Conservation (phyloP, 2,113 vertebrate genomes). For the Oryzias woworae region DNA sequence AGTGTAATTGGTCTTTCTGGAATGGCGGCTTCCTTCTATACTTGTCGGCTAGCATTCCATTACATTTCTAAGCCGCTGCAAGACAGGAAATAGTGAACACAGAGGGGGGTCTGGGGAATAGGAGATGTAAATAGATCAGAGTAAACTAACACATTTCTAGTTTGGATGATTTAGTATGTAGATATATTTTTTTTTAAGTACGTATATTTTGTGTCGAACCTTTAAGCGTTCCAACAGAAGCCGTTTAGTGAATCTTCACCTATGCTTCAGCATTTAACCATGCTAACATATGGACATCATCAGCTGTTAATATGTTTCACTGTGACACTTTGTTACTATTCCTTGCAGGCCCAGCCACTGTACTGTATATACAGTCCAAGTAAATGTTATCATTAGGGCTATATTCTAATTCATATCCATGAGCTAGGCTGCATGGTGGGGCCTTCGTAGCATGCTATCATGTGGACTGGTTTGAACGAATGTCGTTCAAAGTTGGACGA, state of each 20-base stretch:
- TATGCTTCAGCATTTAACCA: slow-evolving; percentile 44
- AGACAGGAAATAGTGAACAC: neutral
- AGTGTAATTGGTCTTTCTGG: slow-evolving; percentile 69
- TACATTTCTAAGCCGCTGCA: slow-evolving; percentile 27
- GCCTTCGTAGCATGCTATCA: slow-evolving; percentile 63
- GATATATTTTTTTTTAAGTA: neutral
- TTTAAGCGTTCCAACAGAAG: slow-evolving; percentile 26
- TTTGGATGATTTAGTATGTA: neutral
- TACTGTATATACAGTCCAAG: slow-evolving; percentile 78
- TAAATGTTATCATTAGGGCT: slow-evolving; percentile 82
- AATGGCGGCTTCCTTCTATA: slow-evolving; percentile 48
- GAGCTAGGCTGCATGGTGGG: slow-evolving; percentile 70
- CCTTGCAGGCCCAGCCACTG: slow-evolving; percentile 77
- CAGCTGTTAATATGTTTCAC: slow-evolving; percentile 76
- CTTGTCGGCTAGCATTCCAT: slow-evolving; percentile 57
- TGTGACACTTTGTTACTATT: slow-evolving; percentile 80
- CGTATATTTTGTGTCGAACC: slow-evolving; percentile 3
- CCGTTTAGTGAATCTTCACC: slow-evolving; percentile 7
- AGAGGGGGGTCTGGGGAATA: neutral
- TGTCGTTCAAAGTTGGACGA: slow-evolving; percentile 64
- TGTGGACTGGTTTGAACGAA: slow-evolving; percentile 65
- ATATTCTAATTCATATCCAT: slow-evolving; percentile 80
- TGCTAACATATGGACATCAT: slow-evolving; percentile 79
- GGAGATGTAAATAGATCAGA: neutral
- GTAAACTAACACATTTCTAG: neutral